A percentile compares a stretch with the other conserved stretches of the same genome.
These are phyloP conservation scores for Rhinoptilus africanus DNA, from an alignment of 2,113 vertebrate species.

Conservation along the genomic window DNA sequence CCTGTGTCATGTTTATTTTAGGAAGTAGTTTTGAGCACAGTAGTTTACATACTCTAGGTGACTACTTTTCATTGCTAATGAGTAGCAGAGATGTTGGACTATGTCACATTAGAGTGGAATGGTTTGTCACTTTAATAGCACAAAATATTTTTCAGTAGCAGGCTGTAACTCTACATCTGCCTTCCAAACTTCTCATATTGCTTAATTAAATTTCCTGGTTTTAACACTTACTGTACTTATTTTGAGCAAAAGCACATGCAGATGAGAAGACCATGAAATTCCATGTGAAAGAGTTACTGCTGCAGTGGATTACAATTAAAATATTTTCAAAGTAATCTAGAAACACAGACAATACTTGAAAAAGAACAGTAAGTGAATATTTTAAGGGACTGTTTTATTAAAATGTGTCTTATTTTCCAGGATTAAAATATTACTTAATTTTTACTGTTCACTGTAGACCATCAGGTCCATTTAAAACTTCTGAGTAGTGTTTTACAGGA, in stretches of 20 bases:
- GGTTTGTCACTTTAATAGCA: background rate
- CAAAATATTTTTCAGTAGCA: background rate
- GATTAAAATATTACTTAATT: background rate
- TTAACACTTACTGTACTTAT: background rate
- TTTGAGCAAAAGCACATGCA: background rate
- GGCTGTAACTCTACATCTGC: background rate
- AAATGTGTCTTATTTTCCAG: background rate
- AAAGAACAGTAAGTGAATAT: background rate
- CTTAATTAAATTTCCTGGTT: background rate
- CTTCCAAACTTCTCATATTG: background rate
- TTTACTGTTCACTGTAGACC: background rate
- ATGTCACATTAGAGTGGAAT: background rate
- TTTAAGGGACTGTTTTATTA: background rate
- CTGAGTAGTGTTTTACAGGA: background rate
- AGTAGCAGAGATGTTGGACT: background rate
- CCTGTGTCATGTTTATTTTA: constrained; percentile 1
- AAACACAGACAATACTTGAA: background rate
- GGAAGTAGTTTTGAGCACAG: background rate
- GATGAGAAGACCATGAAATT: background rate
- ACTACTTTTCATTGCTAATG: background rate
- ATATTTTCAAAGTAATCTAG: background rate
- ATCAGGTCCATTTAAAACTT: background rate
- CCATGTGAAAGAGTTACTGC: background rate
- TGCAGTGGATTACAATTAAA: background rate
- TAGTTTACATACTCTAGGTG: background rate